Conservation (phyloP, 2,113 vertebrate genomes). For the Grallaria varia region DNA sequence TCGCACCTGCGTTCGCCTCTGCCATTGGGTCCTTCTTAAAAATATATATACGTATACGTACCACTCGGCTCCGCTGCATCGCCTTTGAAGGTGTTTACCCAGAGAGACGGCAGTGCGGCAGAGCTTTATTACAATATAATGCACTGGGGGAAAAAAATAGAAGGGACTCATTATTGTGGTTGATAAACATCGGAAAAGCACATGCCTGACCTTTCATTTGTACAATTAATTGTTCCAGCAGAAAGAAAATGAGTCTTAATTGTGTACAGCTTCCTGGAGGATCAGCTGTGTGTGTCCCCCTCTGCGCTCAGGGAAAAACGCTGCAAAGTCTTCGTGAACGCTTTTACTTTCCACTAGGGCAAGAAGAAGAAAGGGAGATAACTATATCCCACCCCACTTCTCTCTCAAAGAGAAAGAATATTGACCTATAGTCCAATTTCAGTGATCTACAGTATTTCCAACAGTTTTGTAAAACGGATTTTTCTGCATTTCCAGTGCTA, state of each 20-base stretch:
- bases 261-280: constrained; percentile 46
- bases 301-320: not conserved
- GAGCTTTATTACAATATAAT: not conserved
- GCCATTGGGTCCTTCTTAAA: not conserved
- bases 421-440: not conserved
- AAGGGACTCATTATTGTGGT: constrained; percentile 43
- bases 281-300: constrained; percentile 29
- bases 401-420: not conserved
- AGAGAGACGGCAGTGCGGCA: not conserved
- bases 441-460: not conserved
- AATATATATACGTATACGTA: fast-evolving
- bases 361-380: not conserved
- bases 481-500: not conserved
- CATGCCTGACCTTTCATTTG: constrained; percentile 58
- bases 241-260: constrained; percentile 52
- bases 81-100: not conserved
- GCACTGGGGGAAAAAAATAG: not conserved
- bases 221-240: constrained; percentile 55
- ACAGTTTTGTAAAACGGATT: not conserved
- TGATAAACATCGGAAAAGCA: constrained; percentile 56
- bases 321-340: constrained; percentile 1
- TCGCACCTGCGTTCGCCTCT: not conserved
- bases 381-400: not conserved
- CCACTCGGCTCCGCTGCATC: not conserved
- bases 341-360: not conserved